A percentile compares a stretch with the other conserved stretches of the same genome.
phyloP scores from a whole-genome alignment of 1,140 invertebrate genomes.

The Teleogryllus occipitalis region DNA sequence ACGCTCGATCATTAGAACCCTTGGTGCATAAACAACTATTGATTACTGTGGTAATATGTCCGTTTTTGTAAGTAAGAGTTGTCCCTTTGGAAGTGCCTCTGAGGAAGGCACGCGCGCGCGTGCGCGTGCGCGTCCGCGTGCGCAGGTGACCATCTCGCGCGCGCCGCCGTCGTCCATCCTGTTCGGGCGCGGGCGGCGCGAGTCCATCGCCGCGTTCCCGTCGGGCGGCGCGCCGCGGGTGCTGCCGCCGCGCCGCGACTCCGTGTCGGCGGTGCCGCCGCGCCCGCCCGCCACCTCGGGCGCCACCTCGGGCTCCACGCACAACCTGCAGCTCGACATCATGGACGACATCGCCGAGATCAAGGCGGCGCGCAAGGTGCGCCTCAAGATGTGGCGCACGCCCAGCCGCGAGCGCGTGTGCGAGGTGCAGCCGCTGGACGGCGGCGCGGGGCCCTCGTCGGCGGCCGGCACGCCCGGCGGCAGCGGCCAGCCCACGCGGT shows the following conservation, averaged over 20 bases:
- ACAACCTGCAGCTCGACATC: slow-evolving; percentile 73
- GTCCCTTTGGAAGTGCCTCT: too few relatives aligned
- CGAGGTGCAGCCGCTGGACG: slow-evolving; percentile 65
- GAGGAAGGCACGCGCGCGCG: too few relatives aligned
- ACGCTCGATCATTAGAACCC: too few relatives aligned
- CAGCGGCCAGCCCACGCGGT: background rate
- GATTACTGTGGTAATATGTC: too few relatives aligned
- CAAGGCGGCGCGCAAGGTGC: slow-evolving; percentile 59
- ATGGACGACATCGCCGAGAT: slow-evolving; percentile 73
- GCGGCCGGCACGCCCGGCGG: slow-evolving; percentile 39
- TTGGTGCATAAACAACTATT: too few relatives aligned
- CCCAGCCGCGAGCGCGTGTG: slow-evolving; percentile 63
- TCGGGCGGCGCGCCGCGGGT: slow-evolving; percentile 32
- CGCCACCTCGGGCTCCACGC: slow-evolving; percentile 57
- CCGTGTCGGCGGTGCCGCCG: slow-evolving; percentile 33
- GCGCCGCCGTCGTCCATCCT: slow-evolving; percentile 53
- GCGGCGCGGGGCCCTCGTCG: slow-evolving; percentile 41
- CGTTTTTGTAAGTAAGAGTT: too few relatives aligned
- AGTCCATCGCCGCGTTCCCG: slow-evolving; percentile 69
- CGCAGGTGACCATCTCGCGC: slow-evolving; percentile 69
- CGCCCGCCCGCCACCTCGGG: slow-evolving; percentile 21
- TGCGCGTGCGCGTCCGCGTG: slow-evolving; percentile 64
- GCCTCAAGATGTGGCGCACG: slow-evolving; percentile 71
- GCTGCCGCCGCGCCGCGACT: slow-evolving; percentile 36
- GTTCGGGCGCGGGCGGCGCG: slow-evolving; percentile 64